Percentiles rank a stretch among this genome's conserved stretches.
phyloP scores from a whole-genome alignment of 1,140 invertebrate species.

The Penaeus indicus region DNA sequence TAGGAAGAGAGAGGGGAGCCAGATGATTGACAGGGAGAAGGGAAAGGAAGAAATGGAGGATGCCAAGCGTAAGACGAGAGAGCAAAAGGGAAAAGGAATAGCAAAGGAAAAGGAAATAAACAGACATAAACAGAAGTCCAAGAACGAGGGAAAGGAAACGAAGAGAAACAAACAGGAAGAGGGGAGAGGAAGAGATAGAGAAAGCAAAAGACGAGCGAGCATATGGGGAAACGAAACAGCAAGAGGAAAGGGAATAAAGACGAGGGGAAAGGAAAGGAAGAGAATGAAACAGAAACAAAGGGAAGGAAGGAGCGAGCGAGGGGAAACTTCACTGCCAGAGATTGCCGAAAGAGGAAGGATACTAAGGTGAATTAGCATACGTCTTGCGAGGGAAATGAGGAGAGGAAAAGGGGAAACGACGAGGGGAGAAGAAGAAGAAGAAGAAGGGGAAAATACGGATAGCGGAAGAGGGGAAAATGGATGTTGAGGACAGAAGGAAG shows the following conservation, averaged over 20 bases:
- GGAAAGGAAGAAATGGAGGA: background rate
- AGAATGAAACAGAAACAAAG: background rate
- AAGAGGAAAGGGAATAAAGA: background rate
- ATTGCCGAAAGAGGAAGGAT: no score
- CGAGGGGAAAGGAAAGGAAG: background rate
- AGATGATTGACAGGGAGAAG: background rate
- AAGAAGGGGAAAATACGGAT: slow-evolving; percentile 2
- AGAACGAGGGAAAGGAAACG: no score
- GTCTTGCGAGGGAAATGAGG: no score
- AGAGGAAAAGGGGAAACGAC: background rate
- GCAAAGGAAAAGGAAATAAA: no score
- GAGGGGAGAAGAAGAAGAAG: background rate
- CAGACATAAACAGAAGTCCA: no score
- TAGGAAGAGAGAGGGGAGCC: background rate
- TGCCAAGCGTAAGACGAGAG: background rate
- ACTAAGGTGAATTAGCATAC: no score
- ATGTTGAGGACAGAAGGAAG: background rate
- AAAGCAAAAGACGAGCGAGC: no score
- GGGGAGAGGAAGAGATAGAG: background rate
- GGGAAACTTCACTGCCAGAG: no score
- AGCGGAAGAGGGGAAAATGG: background rate
- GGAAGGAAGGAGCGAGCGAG: no score
- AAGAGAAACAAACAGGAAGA: background rate
- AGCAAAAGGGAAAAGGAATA: slow-evolving; percentile 41
- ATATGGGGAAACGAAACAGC: no score